Conservation (phyloP, 92 coral and sea anemone genomes). For the Scolanthus callimorphus region DNA sequence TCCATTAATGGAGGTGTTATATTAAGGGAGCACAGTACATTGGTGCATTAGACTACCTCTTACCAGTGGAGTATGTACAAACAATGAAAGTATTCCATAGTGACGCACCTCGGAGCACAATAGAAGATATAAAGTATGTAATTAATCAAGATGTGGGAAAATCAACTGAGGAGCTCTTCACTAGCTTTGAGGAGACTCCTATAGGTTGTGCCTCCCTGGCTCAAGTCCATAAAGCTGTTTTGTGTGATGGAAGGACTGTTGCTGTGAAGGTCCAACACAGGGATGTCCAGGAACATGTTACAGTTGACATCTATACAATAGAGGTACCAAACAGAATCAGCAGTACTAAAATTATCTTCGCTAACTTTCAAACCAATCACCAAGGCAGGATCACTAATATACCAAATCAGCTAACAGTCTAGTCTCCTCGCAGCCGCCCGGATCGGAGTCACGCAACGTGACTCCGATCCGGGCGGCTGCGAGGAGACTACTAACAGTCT, state of each 20-base stretch:
- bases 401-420: too few species aligned
- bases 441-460: too few species aligned
- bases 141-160: conserved; percentile 75
- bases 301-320: conserved; percentile 88
- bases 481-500: too few species aligned
- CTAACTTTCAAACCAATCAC: too few species aligned
- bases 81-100: conserved; percentile 91
- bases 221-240: conserved; percentile 91
- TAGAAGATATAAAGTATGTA: conserved; percentile 61
- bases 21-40: conserved; percentile 95
- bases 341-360: too few species aligned
- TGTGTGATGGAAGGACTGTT: conserved; percentile 83
- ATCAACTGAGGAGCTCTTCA: conserved; percentile 60
- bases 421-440: too few species aligned
- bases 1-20: conserved; percentile 90
- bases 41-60: conserved; percentile 85
- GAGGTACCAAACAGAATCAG: conserved; percentile 43
- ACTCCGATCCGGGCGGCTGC: too few species aligned
- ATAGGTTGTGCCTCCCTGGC: conserved; percentile 96
- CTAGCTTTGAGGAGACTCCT: conserved; percentile 69
- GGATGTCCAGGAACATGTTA: conserved; percentile 90
- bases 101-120: conserved; percentile 85
- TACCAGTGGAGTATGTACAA: conserved; percentile 87
- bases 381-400: too few species aligned
- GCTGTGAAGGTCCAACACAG: conserved; percentile 96